Evolutionary conservation across 2,888 invertebrate species (phyloP), one percentile per base, ranked within the genome.

Genomic region (Euproctis similis): DNA sequence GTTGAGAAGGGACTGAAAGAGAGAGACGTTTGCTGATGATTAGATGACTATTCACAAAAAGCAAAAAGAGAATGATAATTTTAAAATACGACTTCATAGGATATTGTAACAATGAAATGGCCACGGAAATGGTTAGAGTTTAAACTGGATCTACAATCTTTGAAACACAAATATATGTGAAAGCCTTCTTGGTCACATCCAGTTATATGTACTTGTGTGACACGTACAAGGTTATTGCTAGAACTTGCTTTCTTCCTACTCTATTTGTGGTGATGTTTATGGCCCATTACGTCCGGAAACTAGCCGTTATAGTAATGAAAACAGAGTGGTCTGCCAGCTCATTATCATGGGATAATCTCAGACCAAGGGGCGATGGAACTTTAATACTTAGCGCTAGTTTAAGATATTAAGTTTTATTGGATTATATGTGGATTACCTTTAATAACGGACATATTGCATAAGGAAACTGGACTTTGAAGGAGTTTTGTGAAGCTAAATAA

Each of bases 241-340:
- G 48, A 64, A 60, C 53, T 63, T 59, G 57, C 63, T 64, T 69
- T 65, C 72, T 67, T 66, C 62, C 65, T 56, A 49, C 57, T 65
- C 69, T 68, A 69, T 71, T 74, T 72, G 75, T 61, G 73, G 75
- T 50, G 37, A 66, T 72, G 71, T 81, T 81, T 80, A 81, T 80
- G 49, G 77, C 40, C 80, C 74, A 80, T 81, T 80, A 76, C 59
- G 54, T 57, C 46, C 57, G 62, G 70, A 66, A 74, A 71, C 74
- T 66, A 68, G 61, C 65, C 61, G 74, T 72, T 71, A 65, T 55
- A 60, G 72, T 76, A 76, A 76, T 80, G 78, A 76, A 78, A 75
- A 76, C 66, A 59, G 70, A 76, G 75, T 74, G 75, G 72, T 68
- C 73, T 47, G 42, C 42, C 49, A 50, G 45, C 65, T 76, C 75